Evolutionary conservation across 1,140 invertebrate species (phyloP), one percentile per base, ranked within the genome.

Genomic region (Luehdorfia chinensis): DNA sequence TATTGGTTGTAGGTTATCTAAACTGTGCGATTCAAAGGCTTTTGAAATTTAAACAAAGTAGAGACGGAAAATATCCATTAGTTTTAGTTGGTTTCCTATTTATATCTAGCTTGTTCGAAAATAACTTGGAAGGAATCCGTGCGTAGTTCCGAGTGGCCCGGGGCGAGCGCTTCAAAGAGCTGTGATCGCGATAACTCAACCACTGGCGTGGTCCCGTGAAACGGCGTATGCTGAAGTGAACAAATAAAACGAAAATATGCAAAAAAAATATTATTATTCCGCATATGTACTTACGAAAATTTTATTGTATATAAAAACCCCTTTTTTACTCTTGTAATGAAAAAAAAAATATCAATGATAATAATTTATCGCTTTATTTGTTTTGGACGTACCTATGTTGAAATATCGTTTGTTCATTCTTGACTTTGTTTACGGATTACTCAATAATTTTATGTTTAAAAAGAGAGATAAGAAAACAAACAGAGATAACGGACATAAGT

Each of bases 151-250:
- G 28, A 33, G 41, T 47, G 46, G 55, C 66, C 55, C 44, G 37
- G 39, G 56, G 63, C 55, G 55, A 30, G 47, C 39, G 59, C 31
- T 50, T 62, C 59, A 71, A 64, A 74, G 63, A 69, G 52, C 55
- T 57, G 47, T 47, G 70, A 76, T 76, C 67, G 59, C 49, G 73
- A 76, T 76, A 71, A 66, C 60, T 54, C 52, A 31, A 47, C 43
- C 39, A 58, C 55, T 47, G 59, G 52, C 53, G 57, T 47, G 50
- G 53, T 57, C 55, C 39, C 34, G 21, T 52, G 53, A 44, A 58
- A 8, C 39, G 30, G 18, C 30, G 50, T 56, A 67, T 66, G 52
- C 47, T 27, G 33, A n/a, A 63, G 18, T 45, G 45, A 48, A 39
- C 11, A 14, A 58, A 47, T 31, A 34, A 23, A 43, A 30, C 6